These are phyloP conservation scores for Troglohyphantes excavatus DNA, from an alignment of 2,888 invertebrate species.

Conservation along the genomic window DNA sequence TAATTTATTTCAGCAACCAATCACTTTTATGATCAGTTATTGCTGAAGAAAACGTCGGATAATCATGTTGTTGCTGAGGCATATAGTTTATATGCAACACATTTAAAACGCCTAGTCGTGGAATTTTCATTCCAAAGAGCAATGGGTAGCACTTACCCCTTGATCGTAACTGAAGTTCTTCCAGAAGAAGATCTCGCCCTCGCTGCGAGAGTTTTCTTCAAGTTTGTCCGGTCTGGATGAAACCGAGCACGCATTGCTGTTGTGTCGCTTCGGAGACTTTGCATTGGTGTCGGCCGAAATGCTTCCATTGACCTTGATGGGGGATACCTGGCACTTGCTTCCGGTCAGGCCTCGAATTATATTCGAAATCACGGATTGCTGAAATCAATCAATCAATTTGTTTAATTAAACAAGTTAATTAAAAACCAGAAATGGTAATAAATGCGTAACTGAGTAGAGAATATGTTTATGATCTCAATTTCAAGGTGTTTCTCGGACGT, in stretches of 20 bases:
- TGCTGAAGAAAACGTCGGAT: background rate
- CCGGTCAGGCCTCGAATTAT: slow-evolving; percentile 62
- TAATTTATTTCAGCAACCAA: no score
- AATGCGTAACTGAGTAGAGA: no score
- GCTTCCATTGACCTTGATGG: slow-evolving; percentile 53
- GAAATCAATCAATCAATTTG: no score
- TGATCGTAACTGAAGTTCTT: slow-evolving; percentile 70
- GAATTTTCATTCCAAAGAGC: no score
- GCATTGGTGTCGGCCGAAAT: background rate
- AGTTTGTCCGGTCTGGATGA: slow-evolving; percentile 26
- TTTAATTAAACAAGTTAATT: no score
- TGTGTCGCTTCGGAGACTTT: slow-evolving; percentile 15
- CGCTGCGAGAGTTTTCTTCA: background rate
- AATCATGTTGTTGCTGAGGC: no score
- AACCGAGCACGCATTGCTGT: slow-evolving; percentile 49
- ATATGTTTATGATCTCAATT: no score
- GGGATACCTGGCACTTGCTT: slow-evolving; percentile 58
- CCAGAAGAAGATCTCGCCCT: slow-evolving; percentile 71
- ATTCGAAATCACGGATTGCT: slow-evolving; percentile 71
- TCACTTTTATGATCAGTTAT: background rate
- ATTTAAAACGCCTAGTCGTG: no score
- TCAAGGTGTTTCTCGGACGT: no score
- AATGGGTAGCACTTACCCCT: slow-evolving; percentile 43
- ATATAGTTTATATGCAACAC: no score
- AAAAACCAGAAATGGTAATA: no score